A percentile compares a stretch with the other conserved stretches of the same genome.
Evolutionary conservation across 2,113 vertebrate species (phyloP).

Genomic region (Bubo blakistoni): DNA sequence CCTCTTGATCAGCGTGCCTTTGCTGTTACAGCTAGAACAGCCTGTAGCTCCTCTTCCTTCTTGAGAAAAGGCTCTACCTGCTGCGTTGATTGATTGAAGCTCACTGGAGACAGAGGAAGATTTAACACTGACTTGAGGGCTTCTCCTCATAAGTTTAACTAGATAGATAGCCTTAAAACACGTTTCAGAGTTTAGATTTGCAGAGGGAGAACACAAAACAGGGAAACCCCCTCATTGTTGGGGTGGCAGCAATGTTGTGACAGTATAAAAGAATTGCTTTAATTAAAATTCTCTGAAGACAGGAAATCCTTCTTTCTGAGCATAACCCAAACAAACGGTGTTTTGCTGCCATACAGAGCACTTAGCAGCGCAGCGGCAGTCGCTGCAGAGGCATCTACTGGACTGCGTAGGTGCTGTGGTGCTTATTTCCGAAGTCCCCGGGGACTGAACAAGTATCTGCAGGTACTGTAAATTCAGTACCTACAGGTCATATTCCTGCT

Average conservation of each 20-base stretch:
- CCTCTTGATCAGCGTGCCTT: neutral
- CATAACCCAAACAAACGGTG: neutral
- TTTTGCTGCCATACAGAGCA: accelerated
- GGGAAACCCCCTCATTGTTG: neutral
- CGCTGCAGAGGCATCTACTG: neutral
- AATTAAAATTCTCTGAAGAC: slow-evolving; percentile 25
- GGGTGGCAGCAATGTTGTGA: neutral
- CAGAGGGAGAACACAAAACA: neutral
- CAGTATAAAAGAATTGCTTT: slow-evolving; percentile 32
- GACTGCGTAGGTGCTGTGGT: neutral
- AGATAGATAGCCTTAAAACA: slow-evolving; percentile 13
- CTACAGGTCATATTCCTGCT: neutral
- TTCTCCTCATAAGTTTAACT: neutral
- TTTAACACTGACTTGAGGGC: slow-evolving; percentile 34
- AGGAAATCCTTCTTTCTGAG: neutral
- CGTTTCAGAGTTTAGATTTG: neutral
- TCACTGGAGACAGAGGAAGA: slow-evolving; percentile 8
- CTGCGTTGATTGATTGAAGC: slow-evolving; percentile 48
- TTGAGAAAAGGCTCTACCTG: slow-evolving; percentile 19
- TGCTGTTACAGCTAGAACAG: neutral
- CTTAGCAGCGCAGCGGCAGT: neutral
- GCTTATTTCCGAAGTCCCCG: neutral
- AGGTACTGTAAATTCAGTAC: neutral
- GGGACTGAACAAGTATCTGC: neutral
- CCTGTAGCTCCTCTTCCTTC: neutral